These are phyloP conservation scores for Lepus timidus DNA, from an alignment of 2,113 vertebrate species.

Conservation along the genomic window DNA sequence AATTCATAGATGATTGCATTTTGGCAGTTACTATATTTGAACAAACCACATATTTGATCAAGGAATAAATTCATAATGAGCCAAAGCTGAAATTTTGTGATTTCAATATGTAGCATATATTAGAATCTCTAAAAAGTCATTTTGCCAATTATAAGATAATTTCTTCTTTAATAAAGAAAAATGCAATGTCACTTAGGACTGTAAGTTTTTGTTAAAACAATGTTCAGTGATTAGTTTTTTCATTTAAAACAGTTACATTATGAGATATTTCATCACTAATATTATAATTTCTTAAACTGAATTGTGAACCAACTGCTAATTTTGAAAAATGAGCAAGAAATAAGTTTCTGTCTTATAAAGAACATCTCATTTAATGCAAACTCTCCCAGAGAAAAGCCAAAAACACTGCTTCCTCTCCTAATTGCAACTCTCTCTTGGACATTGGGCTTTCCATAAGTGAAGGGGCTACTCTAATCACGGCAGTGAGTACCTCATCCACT, in stretches of 20 bases:
- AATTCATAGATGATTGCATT: not conserved
- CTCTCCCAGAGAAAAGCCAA: not conserved
- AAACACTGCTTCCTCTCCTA: accelerated
- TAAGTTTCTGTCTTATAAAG: not conserved
- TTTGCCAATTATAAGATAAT: constrained; percentile 59
- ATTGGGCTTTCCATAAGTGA: accelerated
- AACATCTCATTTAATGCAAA: not conserved
- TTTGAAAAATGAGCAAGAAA: constrained; percentile 11
- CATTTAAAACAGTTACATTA: constrained; percentile 32
- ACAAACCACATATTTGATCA: constrained; percentile 52
- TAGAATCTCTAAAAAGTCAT: constrained; percentile 54
- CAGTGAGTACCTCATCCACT: not conserved
- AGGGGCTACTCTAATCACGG: not conserved
- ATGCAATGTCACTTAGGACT: not conserved
- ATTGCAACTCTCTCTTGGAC: not conserved
- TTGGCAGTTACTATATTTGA: constrained; percentile 44
- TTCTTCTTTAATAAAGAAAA: constrained; percentile 63
- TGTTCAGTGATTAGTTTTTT: constrained; percentile 21
- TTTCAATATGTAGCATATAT: not conserved
- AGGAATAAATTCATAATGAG: not conserved
- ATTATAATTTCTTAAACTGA: not conserved
- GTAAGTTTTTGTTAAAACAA: constrained; percentile 15
- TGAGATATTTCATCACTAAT: not conserved
- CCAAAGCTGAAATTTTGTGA: not conserved
- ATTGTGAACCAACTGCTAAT: constrained; percentile 14